Conservation (phyloP, 2,113 vertebrate species). For the Myrmecobius fasciatus region DNA sequence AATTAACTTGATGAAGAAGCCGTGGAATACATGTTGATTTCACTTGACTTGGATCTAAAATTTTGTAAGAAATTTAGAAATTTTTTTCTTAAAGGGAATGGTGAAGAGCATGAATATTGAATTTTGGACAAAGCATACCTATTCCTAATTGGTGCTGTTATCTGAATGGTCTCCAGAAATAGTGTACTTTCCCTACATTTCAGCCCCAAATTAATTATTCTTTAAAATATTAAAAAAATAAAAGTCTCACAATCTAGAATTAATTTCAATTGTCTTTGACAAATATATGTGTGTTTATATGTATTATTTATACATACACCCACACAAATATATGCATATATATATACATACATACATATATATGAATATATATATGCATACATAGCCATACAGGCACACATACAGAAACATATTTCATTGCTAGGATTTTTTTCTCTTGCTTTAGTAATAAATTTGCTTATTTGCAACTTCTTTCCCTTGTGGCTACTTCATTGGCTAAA, state of each 20-base stretch:
- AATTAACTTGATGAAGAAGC: not conserved
- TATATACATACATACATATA: not conserved
- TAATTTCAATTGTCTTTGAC: not conserved
- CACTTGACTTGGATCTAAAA: not conserved
- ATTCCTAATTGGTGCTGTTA: not conserved
- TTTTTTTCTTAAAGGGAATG: not conserved
- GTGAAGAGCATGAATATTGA: constrained; percentile 7
- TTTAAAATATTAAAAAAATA: not conserved
- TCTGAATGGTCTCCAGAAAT: not conserved
- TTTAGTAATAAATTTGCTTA: not conserved
- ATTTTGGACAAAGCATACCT: constrained; percentile 8
- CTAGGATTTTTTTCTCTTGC: not conserved
- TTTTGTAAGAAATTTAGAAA: not conserved
- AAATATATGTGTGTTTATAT: not conserved
- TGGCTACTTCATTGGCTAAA: not conserved
- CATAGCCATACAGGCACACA: not conserved
- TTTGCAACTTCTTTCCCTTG: not conserved
- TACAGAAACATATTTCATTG: not conserved
- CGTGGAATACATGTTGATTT: not conserved
- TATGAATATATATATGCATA: not conserved
- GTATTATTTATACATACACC: no score
- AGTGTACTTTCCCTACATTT: not conserved
- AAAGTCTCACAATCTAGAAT: not conserved
- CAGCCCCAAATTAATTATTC: not conserved
- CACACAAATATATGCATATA: not conserved